Evolutionary conservation across 2,113 vertebrate genomes (phyloP).

Genomic region (Silurus asotus): DNA sequence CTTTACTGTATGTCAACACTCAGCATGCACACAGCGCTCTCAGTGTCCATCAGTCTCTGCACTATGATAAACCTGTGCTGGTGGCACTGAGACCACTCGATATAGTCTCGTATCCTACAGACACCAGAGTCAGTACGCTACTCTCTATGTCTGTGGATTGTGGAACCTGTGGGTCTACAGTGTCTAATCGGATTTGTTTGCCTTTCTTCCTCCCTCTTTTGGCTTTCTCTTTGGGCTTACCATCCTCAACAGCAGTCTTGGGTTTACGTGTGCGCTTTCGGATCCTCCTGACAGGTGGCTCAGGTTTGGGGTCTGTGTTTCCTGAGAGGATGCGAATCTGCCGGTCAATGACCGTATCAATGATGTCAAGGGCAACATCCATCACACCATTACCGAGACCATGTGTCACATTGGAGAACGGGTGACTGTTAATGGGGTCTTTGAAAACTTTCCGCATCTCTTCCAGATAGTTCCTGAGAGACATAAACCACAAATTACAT

Average conservation of each 20-base stretch:
- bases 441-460: conserved; percentile 75
- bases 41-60: neutral
- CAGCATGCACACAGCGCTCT: conserved; percentile 8
- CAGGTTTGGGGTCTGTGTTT: conserved; percentile 65
- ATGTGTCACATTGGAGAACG: conserved; percentile 73
- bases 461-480: conserved; percentile 73
- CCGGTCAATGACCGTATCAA: conserved; percentile 71
- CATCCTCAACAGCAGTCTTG: conserved; percentile 36
- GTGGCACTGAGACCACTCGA: conserved; percentile 63
- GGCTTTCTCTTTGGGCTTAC: conserved; percentile 60
- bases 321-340: conserved; percentile 77
- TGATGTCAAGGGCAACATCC: conserved; percentile 71
- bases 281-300: conserved; percentile 58
- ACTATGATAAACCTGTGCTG: conserved; percentile 53
- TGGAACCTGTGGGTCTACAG: conserved; percentile 47
- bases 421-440: conserved; percentile 68
- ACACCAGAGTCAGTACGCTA: conserved; percentile 73
- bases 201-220: conserved; percentile 64
- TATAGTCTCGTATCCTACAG: conserved; percentile 75
- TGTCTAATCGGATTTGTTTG: conserved; percentile 56
- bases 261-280: conserved; percentile 71
- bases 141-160: conserved; percentile 62
- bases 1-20: conserved; percentile 46
- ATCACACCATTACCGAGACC: conserved; percentile 75
- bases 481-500: neutral